Base-by-base conservation (phyloP, 2,888 invertebrate genomes). In the Leptinotarsa peninsularis region DNA sequence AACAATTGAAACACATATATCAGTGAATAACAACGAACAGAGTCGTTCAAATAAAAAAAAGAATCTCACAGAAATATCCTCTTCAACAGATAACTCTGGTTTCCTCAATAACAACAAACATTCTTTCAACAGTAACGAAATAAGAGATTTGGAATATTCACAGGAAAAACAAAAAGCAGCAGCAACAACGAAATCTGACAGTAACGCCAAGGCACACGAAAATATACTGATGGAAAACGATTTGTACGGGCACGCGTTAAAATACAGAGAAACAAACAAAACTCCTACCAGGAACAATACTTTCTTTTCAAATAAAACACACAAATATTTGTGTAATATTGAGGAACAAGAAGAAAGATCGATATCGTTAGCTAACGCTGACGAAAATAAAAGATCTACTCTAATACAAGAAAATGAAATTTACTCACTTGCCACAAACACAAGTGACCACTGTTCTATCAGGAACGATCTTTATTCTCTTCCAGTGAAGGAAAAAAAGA, bases 351-450 rank as follows among this genome's bases (percentile, higher is more conserved):
- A 52, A 52, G 52, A 52, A 14, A 14, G n/a, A n/a, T 52, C n/a
- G 4, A 52, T 52, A 52, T 15, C 52, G 17, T 52, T 52, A 7
- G n/a, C 3, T 52, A 52, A 52, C 52, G n/a, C n/a, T 18, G 13
- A 43, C 15, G 18, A 43, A 63, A 27, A 43, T 43, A 63, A 43
- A 33, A 63, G 33, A 63, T 43, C 63, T 10, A 63, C 43, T 5
- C 17, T 63, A 7, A 3, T 43, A 13, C 63, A 63, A 13, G 63
- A 63, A 63, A 63, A 63, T 43, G 63, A 63, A 10, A n/a, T 63
- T 33, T 33, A 63, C 21, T 33, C 63, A 2, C n/a, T 33, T 43
- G 27, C 33, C 7, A 33, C 0, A 5, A n/a, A 43, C n/a, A 33
- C 33, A 27, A 17, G 10, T 43, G 27, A 58, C 4, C 14, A 23